These are phyloP conservation scores for Caenorhabditis sp. DNA, from an alignment of 2,888 invertebrate species.

Conservation along the genomic window DNA sequence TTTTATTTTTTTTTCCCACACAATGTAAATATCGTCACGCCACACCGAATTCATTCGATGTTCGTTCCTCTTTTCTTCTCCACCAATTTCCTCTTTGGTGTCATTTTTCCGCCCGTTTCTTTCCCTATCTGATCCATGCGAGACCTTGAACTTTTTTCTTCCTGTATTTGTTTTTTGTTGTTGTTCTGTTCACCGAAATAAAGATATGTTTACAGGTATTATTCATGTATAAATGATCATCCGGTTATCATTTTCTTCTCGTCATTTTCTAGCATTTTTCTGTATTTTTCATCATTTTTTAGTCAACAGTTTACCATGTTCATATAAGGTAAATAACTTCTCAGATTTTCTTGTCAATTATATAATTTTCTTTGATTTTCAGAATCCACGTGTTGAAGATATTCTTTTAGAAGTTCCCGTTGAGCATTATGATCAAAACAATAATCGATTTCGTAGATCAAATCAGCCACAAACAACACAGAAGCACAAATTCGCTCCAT, in stretches of 20 bases:
- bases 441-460: conserved; percentile 12
- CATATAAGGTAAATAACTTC: conserved; percentile 51
- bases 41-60: neutral
- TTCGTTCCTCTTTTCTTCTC: neutral
- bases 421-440: conserved; percentile 12
- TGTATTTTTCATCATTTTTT: neutral
- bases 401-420: conserved; percentile 52
- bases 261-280: conserved; percentile 4
- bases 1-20: too few relatives aligned
- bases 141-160: neutral
- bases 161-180: too few relatives aligned
- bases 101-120: neutral
- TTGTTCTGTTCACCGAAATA: neutral
- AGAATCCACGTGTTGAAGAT: conserved; percentile 53
- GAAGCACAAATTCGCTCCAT: conserved; percentile 30
- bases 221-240: conserved; percentile 17
- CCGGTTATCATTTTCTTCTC: conserved; percentile 22
- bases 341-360: too few relatives aligned
- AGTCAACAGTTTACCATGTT: conserved; percentile 30
- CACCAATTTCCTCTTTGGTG: neutral
- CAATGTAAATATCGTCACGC: conserved; percentile 1
- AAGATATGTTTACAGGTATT: neutral
- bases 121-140: neutral
- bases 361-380: too few relatives aligned
- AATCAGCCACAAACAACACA: conserved; percentile 1